Conservation (phyloP, 2,797 vertebrate species). For the Lagocephalus sceleratus region DNA sequence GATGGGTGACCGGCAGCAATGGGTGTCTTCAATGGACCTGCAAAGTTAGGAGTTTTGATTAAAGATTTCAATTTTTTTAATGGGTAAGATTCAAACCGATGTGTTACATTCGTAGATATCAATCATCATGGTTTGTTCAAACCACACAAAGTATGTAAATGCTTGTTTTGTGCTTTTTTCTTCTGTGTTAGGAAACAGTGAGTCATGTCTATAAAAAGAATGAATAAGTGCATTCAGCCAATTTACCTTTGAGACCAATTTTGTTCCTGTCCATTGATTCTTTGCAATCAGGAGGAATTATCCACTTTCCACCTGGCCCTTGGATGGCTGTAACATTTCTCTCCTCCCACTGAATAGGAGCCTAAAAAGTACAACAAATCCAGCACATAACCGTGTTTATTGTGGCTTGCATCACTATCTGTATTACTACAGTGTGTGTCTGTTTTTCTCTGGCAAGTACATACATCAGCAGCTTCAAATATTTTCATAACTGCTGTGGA, state of each 20-base stretch:
- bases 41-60: conserved; percentile 1
- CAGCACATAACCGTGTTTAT: too few species aligned
- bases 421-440: too few species aligned
- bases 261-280: conserved; percentile 97
- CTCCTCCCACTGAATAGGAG: conserved; percentile 93
- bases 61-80: not conserved
- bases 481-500: conserved; percentile 91
- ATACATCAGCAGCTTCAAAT: conserved; percentile 92
- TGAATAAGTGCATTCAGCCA: not conserved
- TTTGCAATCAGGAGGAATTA: conserved; percentile 93
- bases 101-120: not conserved
- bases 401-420: too few species aligned
- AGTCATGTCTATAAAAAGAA: not conserved
- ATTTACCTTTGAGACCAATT: conserved; percentile 95
- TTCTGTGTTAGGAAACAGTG: not conserved
- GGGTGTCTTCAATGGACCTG: conserved; percentile 94
- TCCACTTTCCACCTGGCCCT: conserved; percentile 93
- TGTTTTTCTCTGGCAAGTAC: conserved; percentile 19
- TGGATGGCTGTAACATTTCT: conserved; percentile 90
- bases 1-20: conserved; percentile 96
- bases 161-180: not conserved
- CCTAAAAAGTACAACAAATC: conserved; percentile 57
- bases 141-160: not conserved
- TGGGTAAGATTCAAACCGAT: not conserved
- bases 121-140: not conserved